Base-by-base conservation (phyloP, 2,888 invertebrate genomes). In the Drosophila quinaria region DNA sequence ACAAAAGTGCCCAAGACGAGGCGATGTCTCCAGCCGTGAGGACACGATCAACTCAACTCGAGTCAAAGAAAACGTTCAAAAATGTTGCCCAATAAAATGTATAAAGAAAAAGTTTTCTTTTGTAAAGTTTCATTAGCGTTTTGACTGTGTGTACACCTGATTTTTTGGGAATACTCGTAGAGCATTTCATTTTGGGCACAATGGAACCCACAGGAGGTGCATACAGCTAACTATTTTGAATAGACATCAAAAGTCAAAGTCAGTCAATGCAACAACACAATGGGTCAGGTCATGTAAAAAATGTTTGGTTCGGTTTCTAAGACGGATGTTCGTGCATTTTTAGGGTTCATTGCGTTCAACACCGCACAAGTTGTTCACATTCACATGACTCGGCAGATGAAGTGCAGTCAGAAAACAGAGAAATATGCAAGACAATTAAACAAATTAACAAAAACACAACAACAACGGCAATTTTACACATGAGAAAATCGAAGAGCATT, bases 401-500 rank as follows among this genome's bases (percentile, higher is more conserved):
- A 74, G 71, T 74, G 71, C 75, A 81, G 64, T 67, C 80, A 74
- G 66, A 66, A 41, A 67, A 72, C 80, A 74, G 66, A 66, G 37
- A 67, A 72, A 74, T 73, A 84, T 81, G 86, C 84, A 71, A 83
- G 80, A 86, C 86, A 86, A 86, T 86, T 86, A 89, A 86, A 87
- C 85, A 86, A 85, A 85, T 89, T 89, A 89, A 85, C 87, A 73
- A 77, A 79, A 61, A 75, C 35, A 49, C 61, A 44, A 51, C 39
- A 56, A 22, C 35, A 9, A 71, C 54, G 73, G 61, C 75, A 84
- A 84, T 88, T 88, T 88, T 82, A 86, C 88, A 84, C 87, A 84
- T 88, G 84, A 83, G 84, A 84, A 84, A 88, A 88, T 88, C 88
- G 86, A 84, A 80, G 83, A 81, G 74, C 81, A 86, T 78, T 64